Conservation (phyloP, 2,113 vertebrate genomes). For the Marcusenius ussheri region DNA sequence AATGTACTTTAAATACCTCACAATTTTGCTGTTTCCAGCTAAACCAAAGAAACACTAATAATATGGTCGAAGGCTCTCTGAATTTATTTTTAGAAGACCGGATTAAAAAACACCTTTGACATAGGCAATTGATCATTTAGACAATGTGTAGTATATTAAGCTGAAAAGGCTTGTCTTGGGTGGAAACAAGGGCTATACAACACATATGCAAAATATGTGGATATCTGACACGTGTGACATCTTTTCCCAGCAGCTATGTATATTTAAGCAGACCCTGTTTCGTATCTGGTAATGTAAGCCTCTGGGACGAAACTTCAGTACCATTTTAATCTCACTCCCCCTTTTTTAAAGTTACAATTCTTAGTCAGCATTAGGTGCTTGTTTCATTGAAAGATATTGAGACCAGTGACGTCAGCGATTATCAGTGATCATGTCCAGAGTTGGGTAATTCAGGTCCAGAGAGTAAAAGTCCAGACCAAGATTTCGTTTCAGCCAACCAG, state of each 20-base stretch:
- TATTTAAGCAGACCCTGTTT: not conserved
- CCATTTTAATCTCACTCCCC: not conserved
- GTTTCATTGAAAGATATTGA: not conserved
- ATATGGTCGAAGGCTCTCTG: not conserved
- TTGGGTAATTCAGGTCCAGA: too few relatives aligned
- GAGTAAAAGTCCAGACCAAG: too few relatives aligned
- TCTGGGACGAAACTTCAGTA: not conserved
- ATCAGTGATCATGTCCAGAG: not conserved
- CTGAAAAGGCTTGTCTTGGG: not conserved
- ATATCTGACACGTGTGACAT: not conserved
- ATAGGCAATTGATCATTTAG: not conserved
- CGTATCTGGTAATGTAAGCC: not conserved
- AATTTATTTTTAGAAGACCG: not conserved
- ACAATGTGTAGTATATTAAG: not conserved
- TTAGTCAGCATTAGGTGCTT: not conserved
- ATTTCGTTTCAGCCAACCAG: too few relatives aligned
- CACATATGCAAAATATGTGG: not conserved
- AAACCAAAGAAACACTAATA: not conserved
- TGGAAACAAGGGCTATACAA: not conserved
- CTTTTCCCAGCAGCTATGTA: slow-evolving; percentile 1
- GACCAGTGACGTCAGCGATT: not conserved
- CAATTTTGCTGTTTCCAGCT: not conserved
- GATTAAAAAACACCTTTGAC: slow-evolving; percentile 1
- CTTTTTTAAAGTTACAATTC: not conserved
- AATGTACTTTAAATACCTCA: slow-evolving; percentile 1